Percentiles rank a stretch among this genome's conserved stretches.
Evolutionary conservation across 2,797 vertebrate genomes (phyloP).

Genomic region (Austrolebias charrua): DNA sequence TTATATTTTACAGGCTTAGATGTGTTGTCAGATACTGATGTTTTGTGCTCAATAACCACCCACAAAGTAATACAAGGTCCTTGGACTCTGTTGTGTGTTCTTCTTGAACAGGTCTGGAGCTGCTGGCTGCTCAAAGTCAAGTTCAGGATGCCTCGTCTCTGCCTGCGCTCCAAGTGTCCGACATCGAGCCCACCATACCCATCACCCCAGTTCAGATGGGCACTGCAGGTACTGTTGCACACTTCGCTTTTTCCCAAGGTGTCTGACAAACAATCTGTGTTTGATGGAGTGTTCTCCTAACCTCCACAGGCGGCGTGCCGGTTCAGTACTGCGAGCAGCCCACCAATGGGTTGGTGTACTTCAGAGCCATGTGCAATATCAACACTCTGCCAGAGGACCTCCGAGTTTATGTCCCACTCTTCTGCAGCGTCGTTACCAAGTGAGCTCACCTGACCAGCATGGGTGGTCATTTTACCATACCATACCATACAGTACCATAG

Average conservation of each 20-base stretch:
- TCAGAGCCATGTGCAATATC: constrained; percentile 89
- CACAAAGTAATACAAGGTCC: rapidly evolving
- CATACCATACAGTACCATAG: too few species aligned
- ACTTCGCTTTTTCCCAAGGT: neutral
- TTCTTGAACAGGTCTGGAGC: constrained; percentile 82
- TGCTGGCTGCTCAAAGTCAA: constrained; percentile 83
- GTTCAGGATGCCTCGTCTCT: constrained; percentile 88
- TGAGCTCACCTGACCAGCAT: constrained; percentile 61
- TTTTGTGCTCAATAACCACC: neutral
- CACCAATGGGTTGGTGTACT: constrained; percentile 94
- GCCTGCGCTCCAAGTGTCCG: constrained; percentile 89
- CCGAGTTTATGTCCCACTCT: constrained; percentile 87
- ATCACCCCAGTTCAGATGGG: constrained; percentile 80
- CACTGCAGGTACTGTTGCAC: constrained; percentile 80
- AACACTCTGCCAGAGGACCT: constrained; percentile 91
- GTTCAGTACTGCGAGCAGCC: constrained; percentile 93
- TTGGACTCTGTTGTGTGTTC: neutral
- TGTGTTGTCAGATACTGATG: neutral
- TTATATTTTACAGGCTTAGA: too few species aligned
- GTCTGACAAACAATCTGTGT: neutral
- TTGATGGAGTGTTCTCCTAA: neutral
- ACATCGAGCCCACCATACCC: constrained; percentile 83
- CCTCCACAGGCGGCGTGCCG: constrained; percentile 75
- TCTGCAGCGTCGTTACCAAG: constrained; percentile 93
- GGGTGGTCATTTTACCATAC: too few species aligned